Percentiles rank a stretch among this genome's conserved stretches.
These are phyloP conservation scores for Rhaphigaster nebulosa DNA, from an alignment of 2,888 invertebrate species.

Conservation along the genomic window DNA sequence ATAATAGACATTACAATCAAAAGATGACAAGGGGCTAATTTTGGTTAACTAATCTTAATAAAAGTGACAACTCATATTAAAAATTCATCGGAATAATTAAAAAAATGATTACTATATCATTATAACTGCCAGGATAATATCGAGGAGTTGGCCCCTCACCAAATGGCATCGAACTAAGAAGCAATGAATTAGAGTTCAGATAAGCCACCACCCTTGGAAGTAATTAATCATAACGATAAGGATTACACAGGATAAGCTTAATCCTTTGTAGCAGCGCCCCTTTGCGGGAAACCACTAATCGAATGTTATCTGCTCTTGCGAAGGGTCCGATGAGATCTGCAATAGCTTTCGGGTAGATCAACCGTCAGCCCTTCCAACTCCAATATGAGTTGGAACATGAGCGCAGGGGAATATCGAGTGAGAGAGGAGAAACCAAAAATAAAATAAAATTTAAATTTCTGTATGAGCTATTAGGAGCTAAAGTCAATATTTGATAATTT, in stretches of 20 bases:
- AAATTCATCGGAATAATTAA: not conserved
- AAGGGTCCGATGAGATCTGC: not conserved
- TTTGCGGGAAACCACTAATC: not conserved
- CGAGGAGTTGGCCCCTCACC: not conserved
- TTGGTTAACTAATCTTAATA: too few species aligned
- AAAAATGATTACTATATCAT: not conserved
- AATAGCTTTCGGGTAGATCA: not conserved
- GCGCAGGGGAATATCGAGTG: not conserved
- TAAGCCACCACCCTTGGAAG: not conserved
- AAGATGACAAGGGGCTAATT: too few species aligned
- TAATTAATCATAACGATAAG: conserved; percentile 35
- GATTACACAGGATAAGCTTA: not conserved
- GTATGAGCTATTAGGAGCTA: too few species aligned
- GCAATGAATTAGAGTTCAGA: not conserved
- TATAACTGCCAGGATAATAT: not conserved
- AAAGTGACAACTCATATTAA: too few species aligned
- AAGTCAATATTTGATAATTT: too few species aligned
- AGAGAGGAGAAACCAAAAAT: not conserved
- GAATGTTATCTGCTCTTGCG: not conserved
- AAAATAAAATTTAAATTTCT: too few species aligned
- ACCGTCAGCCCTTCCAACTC: not conserved
- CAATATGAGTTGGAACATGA: not conserved
- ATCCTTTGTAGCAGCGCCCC: not conserved
- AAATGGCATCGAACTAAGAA: not conserved
- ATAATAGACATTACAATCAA: too few species aligned